A percentile compares a stretch with the other conserved stretches of the same genome.
Conservation (phyloP, 2,888 invertebrate species). For the Tortrix viridana region DNA sequence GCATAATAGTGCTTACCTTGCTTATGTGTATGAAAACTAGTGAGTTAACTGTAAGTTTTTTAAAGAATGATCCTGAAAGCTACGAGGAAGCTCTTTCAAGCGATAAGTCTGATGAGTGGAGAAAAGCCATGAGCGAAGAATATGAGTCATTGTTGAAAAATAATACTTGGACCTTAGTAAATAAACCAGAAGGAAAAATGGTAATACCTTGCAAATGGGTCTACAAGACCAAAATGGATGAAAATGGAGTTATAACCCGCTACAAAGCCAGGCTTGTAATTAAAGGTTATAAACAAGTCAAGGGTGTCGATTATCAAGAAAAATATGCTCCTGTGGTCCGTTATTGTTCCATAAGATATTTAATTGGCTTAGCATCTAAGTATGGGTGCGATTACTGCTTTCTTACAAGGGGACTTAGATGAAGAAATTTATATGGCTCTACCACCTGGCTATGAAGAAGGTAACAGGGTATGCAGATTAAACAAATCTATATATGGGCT, state of each 20-base stretch:
- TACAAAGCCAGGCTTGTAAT: constrained; percentile 44
- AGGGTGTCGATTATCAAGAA: constrained; percentile 42
- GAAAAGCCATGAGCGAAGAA: constrained; percentile 40
- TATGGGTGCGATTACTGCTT: constrained; percentile 41
- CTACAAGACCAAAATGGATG: constrained; percentile 41
- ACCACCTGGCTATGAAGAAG: constrained; percentile 38
- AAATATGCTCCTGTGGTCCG: constrained; percentile 43
- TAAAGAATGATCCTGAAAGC: constrained; percentile 19
- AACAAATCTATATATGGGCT: constrained; percentile 41
- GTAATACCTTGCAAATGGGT: constrained; percentile 43
- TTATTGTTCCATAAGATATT: constrained; percentile 41
- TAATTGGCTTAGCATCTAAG: constrained; percentile 41
- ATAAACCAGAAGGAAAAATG: constrained; percentile 36
- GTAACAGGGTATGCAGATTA: constrained; percentile 39
- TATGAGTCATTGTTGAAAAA: constrained; percentile 38
- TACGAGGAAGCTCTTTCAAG: constrained; percentile 12
- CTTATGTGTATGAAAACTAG: constrained; percentile 1
- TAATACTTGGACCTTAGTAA: constrained; percentile 39
- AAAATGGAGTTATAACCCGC: constrained; percentile 31
- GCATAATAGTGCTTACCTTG: neutral
- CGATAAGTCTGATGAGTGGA: constrained; percentile 30
- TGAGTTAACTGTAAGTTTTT: neutral
- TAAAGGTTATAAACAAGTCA: constrained; percentile 42
- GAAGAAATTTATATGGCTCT: constrained; percentile 42
- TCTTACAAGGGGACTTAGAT: constrained; percentile 44